Conservation (phyloP, 2,888 invertebrate genomes). For the Eucriotettix oculatus region DNA sequence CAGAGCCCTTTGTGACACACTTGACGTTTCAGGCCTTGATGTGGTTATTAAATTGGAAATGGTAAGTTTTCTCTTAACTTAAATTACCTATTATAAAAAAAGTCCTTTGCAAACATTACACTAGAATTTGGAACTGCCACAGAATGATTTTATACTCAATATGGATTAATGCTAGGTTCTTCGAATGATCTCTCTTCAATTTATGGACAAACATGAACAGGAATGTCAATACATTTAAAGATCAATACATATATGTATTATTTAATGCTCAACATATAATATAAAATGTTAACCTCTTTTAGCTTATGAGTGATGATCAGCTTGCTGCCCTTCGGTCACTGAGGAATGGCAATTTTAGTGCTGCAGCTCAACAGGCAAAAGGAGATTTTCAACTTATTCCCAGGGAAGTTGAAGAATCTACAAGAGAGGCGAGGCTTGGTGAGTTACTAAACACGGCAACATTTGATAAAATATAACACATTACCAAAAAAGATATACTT, state of each 20-base stretch:
- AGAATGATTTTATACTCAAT: no score
- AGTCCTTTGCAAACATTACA: no score
- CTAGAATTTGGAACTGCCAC: no score
- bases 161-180: no score
- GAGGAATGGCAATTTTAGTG: slow-evolving; percentile 29
- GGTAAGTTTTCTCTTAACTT: slow-evolving; percentile 26
- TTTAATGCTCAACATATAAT: no score
- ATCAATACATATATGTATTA: no score
- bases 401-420: slow-evolving; percentile 37
- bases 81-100: not conserved
- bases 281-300: no score
- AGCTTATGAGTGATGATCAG: slow-evolving; percentile 4
- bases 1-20: slow-evolving; percentile 55
- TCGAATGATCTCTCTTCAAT: no score
- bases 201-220: no score
- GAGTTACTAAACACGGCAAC: slow-evolving; percentile 14
- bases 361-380: slow-evolving; percentile 37
- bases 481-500: no score
- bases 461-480: not conserved
- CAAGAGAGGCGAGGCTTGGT: slow-evolving; percentile 42
- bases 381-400: slow-evolving; percentile 42
- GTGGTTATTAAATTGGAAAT: slow-evolving; percentile 42
- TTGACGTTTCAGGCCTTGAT: slow-evolving; percentile 53
- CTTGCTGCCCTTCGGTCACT: slow-evolving; percentile 9
- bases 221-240: no score